Conservation (phyloP, 2,113 vertebrate species). For the Hoplias malabaricus region DNA sequence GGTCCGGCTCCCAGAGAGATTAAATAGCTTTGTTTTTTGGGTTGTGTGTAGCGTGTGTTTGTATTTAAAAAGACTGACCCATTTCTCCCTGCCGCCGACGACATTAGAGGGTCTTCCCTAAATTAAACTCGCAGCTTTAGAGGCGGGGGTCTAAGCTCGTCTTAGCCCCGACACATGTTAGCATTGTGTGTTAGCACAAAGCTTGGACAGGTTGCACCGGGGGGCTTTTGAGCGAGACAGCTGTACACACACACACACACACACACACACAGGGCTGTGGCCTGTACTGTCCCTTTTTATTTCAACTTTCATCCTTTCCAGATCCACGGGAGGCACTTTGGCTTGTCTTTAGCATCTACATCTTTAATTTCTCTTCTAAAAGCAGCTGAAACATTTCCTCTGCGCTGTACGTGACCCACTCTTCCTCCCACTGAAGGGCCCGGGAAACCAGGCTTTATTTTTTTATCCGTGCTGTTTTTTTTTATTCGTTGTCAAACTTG, state of each 20-base stretch:
- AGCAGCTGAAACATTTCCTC: neutral
- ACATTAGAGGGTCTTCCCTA: slow-evolving; percentile 72
- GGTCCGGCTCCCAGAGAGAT: slow-evolving; percentile 72
- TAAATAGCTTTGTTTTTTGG: slow-evolving; percentile 60
- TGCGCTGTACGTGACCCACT: too few species aligned
- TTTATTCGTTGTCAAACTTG: neutral
- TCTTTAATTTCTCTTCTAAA: neutral
- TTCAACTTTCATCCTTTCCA: slow-evolving; percentile 20
- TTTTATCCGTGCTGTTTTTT: neutral
- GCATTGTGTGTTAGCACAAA: slow-evolving; percentile 76
- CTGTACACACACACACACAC: slow-evolving; percentile 71
- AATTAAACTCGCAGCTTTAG: slow-evolving; percentile 71
- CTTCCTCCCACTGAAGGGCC: too few species aligned
- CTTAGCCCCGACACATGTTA: slow-evolving; percentile 74
- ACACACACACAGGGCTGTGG: neutral
- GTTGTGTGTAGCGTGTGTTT: neutral
- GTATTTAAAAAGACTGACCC: slow-evolving; percentile 74
- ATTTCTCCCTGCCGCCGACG: slow-evolving; percentile 76
- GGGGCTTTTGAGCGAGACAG: slow-evolving; percentile 70
- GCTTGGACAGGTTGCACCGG: slow-evolving; percentile 71
- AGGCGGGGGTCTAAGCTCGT: slow-evolving; percentile 68
- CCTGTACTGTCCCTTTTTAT: slow-evolving; percentile 10
- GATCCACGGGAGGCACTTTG: neutral
- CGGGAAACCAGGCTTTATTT: too few species aligned
- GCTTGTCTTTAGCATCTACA: neutral